Evolutionary conservation across 2,113 vertebrate genomes (phyloP), one percentile per base, ranked within the genome.

Genomic region (Equus quagga): DNA sequence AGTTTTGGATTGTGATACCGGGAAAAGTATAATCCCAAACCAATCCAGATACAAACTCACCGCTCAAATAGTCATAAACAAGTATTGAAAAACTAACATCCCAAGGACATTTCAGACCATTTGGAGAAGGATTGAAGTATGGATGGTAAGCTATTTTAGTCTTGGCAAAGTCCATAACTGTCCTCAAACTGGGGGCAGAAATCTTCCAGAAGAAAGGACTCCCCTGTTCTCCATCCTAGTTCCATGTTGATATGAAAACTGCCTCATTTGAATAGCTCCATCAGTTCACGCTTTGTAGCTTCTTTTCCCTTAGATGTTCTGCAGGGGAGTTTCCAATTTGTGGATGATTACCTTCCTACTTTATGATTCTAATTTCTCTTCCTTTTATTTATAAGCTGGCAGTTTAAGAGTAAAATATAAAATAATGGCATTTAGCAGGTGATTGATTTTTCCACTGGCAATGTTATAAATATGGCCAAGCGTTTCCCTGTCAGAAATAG

Each of bases 341-440:
- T 44, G 36, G 76, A 15, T 28, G 31, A 76, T 88, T 72, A 70
- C 46, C 58, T 73, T 17, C 60, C 54, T 75, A 23, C 67, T 81
- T 72, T 33, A 80, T 15, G 41, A 72, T 46, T 51, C 75, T 90
- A 60, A 87, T 94, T 76, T 41, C 17, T 90, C 92, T 95, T 76
- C 41, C 41, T 83, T 94, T 89, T 87, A 44, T 64, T 86, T 88
- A 67, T 58, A 49, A 96, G 88, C 33, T 33, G 73, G 73, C 79
- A 69, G 73, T 36, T 79, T 69, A 86, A 92, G 56, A 82, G 78
- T 15, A 67, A 90, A 96, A 91, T 82, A 87, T 18, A 83, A 96
- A 96, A 88, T 80, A 54, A 54, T 41, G 87, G 83, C 41, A 31
- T 70, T 96, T 96, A 60, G 62, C 7, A 9, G 24, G 51, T 90